These are phyloP conservation scores for Drosophila mayri DNA, from an alignment of 1,140 invertebrate genomes.

Conservation along the genomic window DNA sequence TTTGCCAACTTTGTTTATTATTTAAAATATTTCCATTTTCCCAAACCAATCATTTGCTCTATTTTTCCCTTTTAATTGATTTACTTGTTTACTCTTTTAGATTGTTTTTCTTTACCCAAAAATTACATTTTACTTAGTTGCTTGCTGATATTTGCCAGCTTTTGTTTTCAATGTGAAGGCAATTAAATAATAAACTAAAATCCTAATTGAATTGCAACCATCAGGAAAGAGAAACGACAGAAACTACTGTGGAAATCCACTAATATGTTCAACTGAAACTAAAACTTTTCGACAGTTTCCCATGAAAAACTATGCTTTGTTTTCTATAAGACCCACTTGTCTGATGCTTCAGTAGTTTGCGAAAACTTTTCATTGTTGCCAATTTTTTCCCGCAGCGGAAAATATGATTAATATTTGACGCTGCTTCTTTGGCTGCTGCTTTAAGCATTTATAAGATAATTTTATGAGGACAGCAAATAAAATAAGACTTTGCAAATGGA, in stretches of 20 bases:
- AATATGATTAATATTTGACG: conserved; percentile 72
- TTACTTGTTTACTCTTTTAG: not conserved
- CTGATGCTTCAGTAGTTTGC: conserved; percentile 41
- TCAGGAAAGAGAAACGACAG: not conserved
- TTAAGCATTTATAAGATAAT: conserved; percentile 35
- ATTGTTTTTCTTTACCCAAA: not conserved
- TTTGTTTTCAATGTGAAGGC: conserved; percentile 4
- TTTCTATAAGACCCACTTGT: conserved; percentile 29
- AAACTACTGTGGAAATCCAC: conserved; percentile 8
- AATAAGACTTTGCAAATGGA: conserved; percentile 58
- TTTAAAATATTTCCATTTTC: not conserved
- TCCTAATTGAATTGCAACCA: conserved; percentile 33
- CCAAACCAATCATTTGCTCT: not conserved
- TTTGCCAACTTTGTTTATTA: not conserved
- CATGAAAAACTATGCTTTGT: conserved; percentile 33
- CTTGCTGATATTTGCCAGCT: not conserved
- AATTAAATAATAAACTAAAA: conserved; percentile 23
- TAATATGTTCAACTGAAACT: conserved; percentile 28
- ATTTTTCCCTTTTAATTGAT: not conserved
- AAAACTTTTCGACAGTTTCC: conserved; percentile 32
- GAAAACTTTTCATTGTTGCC: conserved; percentile 67
- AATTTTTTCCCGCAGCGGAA: conserved; percentile 44
- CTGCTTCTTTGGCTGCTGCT: conserved; percentile 26
- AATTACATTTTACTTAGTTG: not conserved
- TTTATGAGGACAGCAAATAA: conserved; percentile 35